Evolutionary conservation across 2,113 vertebrate genomes (phyloP), one percentile per base, ranked within the genome.

Genomic region (Mastomys coucha): DNA sequence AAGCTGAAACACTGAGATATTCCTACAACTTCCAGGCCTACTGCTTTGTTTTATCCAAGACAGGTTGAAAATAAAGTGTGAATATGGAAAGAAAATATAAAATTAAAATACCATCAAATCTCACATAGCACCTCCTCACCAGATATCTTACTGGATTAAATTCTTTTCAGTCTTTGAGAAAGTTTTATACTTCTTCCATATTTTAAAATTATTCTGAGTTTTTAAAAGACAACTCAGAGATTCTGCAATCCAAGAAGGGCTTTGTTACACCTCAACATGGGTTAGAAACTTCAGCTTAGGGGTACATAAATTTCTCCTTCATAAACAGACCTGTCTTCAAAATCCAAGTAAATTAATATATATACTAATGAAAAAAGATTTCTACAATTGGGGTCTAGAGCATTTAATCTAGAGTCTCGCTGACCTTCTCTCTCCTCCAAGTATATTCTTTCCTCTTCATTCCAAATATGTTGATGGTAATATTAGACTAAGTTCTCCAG

Each of bases 371-470:
- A 85, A 94, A 84, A 8, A 88, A 84, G 65, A 16, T 9, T 78
- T 65, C 42, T 22, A 80, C 14, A 93, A 84, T 69, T 8, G 73
- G 49, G 1, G 0, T 87, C 26, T 93, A 96, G 58, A 88, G 6
- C 22, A 93, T 60, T 95, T 81, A 51, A 87, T 60, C 63, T 16
- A 51, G 20, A 72, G 10, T 72, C 78, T 39, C 81, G 72, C 42
- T 82, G 36, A 67, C 72, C 51, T 91, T 56, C 56, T 93, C 95
- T 49, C 49, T 36, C 36, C 19, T 95, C 78, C 65, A 78, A 65
- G 91, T 94, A 5, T 97, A 96, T 95, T 95, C 28, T 85, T 94
- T 95, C 17, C 60, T 60, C n/a, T 89, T 72, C 33, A 89, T 16
- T 95, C 17, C 51, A 84, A 91, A 93, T 72, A 84, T 2, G 4